Evolutionary conservation across 2,888 invertebrate genomes (phyloP), one percentile per base, ranked within the genome.

Genomic region (Eumerus sabulonum): DNA sequence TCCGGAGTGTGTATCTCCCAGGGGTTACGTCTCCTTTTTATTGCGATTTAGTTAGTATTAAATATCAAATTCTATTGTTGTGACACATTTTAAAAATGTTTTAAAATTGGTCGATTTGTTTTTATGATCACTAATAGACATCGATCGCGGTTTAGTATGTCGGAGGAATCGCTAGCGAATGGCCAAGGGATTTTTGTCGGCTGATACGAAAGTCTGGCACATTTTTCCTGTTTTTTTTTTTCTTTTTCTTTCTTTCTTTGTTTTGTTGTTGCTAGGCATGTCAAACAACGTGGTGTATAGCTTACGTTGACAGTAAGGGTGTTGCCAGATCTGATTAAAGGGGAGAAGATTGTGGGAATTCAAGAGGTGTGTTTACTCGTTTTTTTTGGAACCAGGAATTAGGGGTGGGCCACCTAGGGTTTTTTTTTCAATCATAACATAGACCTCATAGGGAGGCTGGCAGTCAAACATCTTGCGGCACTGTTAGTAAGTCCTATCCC

Each of bases 121-220:
- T 81, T 70, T 76, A 66, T 81, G 48, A 70, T 57, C 76, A 81
- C 81, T 81, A 70, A 66, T 57, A 76, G 81, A 81, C 81, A 81
- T 81, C 62, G 81, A 76, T 76, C 3, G 74, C 50, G 68, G 68
- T 74, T 79, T 79, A 74, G 64, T 74, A 74, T 60, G 74, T 70
- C 64, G 54, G 74, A 79, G 79, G 68, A 74, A 70, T 74, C 74
- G 74, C 63, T 74, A 70, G 48, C 60, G 74, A 79, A 79, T 79
- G 79, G 57, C 42, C 63, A 63, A 64, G 16, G 53, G 50, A 79
- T 68, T 53, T 40, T 40, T 18, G 13, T 57, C 38, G 17, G 18
- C n/a, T 16, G 17, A 16, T 48, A 40, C 13, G 50, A 57, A 54
- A 54, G 59, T 42, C 64, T 79, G 63, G 64, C 57, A 47, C 35